Conservation (phyloP, 2,113 vertebrate genomes). For the Vicugna pacos region DNA sequence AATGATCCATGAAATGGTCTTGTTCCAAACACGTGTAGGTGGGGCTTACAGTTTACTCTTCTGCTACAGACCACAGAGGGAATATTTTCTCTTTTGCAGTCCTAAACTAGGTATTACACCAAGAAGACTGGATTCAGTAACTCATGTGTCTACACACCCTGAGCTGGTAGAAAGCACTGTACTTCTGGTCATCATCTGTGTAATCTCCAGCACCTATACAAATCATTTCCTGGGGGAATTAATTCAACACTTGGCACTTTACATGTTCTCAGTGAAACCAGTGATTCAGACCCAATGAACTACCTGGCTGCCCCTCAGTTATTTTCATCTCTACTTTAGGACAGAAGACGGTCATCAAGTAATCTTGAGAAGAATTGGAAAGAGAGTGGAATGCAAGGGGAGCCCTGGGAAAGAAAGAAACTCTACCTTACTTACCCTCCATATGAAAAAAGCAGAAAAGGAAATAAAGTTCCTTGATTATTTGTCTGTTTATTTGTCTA, state of each 20-base stretch:
- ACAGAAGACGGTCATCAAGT: not conserved
- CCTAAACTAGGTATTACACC: not conserved
- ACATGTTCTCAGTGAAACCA: not conserved
- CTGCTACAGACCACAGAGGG: not conserved
- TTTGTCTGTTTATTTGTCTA: conserved; percentile 30
- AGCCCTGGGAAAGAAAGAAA: not conserved
- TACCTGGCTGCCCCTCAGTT: not conserved
- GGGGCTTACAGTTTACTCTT: not conserved
- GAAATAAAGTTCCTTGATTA: conserved; percentile 33
- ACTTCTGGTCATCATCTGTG: not conserved
- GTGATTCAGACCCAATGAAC: not conserved
- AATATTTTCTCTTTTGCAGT: not conserved
- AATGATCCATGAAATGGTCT: not conserved
- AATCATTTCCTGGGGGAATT: not conserved
- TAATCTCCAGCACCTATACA: not conserved
- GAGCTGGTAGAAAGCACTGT: not conserved
- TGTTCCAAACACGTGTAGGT: not conserved
- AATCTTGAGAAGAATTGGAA: not conserved
- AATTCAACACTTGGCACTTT: not conserved
- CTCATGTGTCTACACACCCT: not conserved
- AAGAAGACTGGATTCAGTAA: not conserved
- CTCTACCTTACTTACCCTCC: not conserved
- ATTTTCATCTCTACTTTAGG: not conserved
- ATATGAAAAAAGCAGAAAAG: not conserved
- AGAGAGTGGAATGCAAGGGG: not conserved